Evolutionary conservation across 2,888 invertebrate genomes (phyloP).

Genomic region (Seira sanloemensis): DNA sequence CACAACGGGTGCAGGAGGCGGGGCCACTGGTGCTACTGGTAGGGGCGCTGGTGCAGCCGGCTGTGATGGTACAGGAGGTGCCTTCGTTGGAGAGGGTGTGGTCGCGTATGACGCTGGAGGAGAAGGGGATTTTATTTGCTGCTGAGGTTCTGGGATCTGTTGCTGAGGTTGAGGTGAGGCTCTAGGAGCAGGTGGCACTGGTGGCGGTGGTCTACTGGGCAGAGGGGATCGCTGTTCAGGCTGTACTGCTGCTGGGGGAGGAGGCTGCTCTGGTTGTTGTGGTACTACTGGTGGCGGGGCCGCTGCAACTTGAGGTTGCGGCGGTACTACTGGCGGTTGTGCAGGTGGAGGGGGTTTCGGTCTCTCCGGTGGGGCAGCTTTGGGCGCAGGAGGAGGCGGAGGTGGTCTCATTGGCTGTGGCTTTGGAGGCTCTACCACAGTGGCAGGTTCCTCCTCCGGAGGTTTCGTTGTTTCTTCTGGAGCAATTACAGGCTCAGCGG

Average conservation of each 20-base stretch:
- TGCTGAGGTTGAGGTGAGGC: conserved; percentile 47
- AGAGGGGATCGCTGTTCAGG: conserved; percentile 38
- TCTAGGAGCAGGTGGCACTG: conserved; percentile 55
- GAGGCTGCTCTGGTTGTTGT: conserved; percentile 73
- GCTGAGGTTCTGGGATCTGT: conserved; percentile 23
- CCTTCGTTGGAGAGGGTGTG: conserved; percentile 36
- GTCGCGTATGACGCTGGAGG: conserved; percentile 33
- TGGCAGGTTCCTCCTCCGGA: conserved; percentile 19
- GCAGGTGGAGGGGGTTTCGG: conserved; percentile 73
- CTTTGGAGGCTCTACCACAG: conserved; percentile 36
- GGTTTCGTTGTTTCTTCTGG: conserved; percentile 17
- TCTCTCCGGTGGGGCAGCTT: conserved; percentile 74
- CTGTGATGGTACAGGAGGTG: conserved; percentile 66
- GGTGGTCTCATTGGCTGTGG: conserved; percentile 68
- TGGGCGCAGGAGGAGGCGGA: conserved; percentile 72
- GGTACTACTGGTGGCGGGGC: conserved; percentile 75
- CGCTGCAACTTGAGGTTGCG: conserved; percentile 71
- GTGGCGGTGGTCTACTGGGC: conserved; percentile 72
- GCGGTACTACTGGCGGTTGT: conserved; percentile 75
- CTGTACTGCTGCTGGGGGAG: conserved; percentile 61
- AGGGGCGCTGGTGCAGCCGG: conserved; percentile 27
- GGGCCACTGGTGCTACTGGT: conserved; percentile 62
- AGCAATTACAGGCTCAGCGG: background rate
- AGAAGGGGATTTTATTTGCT: conserved; percentile 43
- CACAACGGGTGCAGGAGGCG: conserved; percentile 48